Conservation (phyloP, 2,113 vertebrate species). For the Peucedramus taeniatus region DNA sequence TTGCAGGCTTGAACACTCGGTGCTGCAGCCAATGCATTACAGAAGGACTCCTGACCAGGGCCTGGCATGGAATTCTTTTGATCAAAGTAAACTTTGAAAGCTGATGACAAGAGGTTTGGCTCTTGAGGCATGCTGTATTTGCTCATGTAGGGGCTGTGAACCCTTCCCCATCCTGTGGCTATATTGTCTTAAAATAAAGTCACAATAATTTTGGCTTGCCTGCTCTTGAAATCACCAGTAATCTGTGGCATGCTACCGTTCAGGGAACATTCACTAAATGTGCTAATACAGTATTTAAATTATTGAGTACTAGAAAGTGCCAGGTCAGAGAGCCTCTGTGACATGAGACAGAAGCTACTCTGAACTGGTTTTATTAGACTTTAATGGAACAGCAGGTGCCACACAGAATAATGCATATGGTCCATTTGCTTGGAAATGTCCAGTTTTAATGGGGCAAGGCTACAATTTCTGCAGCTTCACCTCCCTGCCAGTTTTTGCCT, state of each 20-base stretch:
- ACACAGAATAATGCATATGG: background rate
- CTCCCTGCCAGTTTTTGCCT: background rate
- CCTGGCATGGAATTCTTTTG: background rate
- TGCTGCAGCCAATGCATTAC: background rate
- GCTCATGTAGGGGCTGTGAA: background rate
- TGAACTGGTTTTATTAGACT: background rate
- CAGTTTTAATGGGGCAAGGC: background rate
- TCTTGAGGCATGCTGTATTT: background rate
- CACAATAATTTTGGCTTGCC: background rate
- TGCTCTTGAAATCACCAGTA: background rate
- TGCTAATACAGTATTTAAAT: background rate
- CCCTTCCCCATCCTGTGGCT: background rate
- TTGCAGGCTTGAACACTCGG: background rate
- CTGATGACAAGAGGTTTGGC: background rate
- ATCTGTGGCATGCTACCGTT: background rate
- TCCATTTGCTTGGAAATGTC: background rate
- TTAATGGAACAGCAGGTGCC: background rate
- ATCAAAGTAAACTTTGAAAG: background rate
- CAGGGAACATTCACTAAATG: background rate
- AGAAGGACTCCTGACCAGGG: background rate
- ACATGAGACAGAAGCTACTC: background rate
- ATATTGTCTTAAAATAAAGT: background rate
- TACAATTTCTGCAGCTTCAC: background rate
- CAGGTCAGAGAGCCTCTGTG: background rate
- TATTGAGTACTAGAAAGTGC: background rate